Percentiles rank a stretch among this genome's conserved stretches.
Evolutionary conservation across 2,797 vertebrate genomes (phyloP).

Genomic region (Natrix natrix): DNA sequence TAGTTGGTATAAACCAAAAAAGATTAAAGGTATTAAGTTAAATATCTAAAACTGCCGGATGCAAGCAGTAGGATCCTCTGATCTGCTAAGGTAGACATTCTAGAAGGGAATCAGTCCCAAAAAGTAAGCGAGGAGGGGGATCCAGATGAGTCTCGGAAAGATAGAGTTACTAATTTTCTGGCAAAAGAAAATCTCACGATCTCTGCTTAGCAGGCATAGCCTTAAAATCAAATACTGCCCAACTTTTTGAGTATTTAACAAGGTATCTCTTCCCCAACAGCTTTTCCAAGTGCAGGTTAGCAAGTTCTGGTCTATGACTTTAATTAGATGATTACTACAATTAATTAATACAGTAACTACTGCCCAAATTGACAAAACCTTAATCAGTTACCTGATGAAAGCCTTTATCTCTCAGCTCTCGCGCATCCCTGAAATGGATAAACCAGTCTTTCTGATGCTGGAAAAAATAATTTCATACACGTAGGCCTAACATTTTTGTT

Average conservation of each 20-base stretch:
- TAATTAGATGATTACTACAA: neutral
- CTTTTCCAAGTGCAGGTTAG: neutral
- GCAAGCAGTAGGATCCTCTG: neutral
- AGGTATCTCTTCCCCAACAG: neutral
- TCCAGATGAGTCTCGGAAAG: neutral
- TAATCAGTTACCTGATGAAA: neutral
- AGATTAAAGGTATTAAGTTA: neutral
- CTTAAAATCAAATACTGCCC: neutral
- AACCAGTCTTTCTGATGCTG: neutral
- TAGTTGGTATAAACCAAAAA: neutral
- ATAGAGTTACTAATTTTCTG: neutral
- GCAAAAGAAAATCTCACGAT: neutral
- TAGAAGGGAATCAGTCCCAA: neutral
- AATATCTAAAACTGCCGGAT: neutral
- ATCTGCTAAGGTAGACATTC: neutral
- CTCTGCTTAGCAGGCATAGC: neutral
- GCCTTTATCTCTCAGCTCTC: neutral
- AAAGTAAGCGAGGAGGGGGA: neutral
- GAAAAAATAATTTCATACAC: neutral
- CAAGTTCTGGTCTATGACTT: neutral
- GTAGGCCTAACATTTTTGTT: neutral
- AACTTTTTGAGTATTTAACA: neutral
- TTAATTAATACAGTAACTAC: neutral
- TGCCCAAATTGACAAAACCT: neutral
- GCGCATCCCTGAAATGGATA: neutral